phyloP scores from a whole-genome alignment of 2,888 invertebrate genomes.

The Tribolium freemani region DNA sequence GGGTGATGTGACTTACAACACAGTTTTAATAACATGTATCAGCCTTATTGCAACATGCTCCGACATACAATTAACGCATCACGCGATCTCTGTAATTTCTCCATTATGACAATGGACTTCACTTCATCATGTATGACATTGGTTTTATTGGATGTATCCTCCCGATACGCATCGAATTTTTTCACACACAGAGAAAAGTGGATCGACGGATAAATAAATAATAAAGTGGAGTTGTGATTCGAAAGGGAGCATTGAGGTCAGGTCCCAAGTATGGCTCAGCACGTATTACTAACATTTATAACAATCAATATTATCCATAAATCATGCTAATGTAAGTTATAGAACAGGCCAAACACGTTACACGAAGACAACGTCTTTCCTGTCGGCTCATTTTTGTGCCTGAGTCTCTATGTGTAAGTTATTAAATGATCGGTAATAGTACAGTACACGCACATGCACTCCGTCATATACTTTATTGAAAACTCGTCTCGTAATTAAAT shows the following conservation, averaged over 20 bases:
- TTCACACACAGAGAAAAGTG: neutral
- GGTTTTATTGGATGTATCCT: constrained; percentile 24
- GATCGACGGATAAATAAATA: neutral
- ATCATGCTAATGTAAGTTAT: constrained; percentile 10
- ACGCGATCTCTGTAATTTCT: constrained; percentile 48
- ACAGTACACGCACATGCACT: constrained; percentile 21
- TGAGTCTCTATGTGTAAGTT: constrained; percentile 1
- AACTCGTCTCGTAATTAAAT: constrained; percentile 24
- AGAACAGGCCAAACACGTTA: constrained; percentile 1
- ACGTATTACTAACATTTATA: constrained; percentile 7
- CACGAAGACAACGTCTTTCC: neutral
- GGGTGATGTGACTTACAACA: constrained; percentile 47
- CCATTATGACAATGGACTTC: constrained; percentile 41
- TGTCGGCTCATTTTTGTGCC: constrained; percentile 9
- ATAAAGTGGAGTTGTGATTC: neutral
- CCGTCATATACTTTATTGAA: constrained; percentile 3
- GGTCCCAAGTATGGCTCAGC: neutral
- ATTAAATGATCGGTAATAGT: constrained; percentile 21
- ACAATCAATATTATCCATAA: constrained; percentile 10
- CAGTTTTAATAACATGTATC: constrained; percentile 45
- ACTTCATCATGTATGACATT: constrained; percentile 35
- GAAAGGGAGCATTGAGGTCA: constrained; percentile 1
- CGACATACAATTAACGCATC: constrained; percentile 50
- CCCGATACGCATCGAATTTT: neutral
- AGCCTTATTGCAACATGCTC: constrained; percentile 49